Conservation (phyloP, 2,113 vertebrate genomes). For the Cottus gobio region DNA sequence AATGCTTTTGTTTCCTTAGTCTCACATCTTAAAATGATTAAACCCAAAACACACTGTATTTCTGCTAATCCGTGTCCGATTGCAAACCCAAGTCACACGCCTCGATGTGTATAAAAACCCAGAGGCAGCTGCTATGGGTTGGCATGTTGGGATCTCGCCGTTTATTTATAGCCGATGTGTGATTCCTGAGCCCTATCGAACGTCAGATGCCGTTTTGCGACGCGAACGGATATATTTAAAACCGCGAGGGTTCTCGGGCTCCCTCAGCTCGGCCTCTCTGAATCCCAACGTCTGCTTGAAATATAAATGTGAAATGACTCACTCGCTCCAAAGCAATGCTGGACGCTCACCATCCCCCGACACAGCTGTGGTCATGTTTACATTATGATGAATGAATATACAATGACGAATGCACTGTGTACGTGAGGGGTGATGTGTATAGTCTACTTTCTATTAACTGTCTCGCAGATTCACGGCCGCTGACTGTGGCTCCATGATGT, state of each 20-base stretch:
- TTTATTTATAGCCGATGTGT: constrained; percentile 54
- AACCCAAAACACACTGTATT: constrained; percentile 42
- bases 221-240: constrained; percentile 4
- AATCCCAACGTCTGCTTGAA: constrained; percentile 53
- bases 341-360: constrained; percentile 19
- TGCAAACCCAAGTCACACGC: constrained; percentile 54
- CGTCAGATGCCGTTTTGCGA: constrained; percentile 29
- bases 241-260: not conserved
- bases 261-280: constrained; percentile 22
- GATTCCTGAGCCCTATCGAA: constrained; percentile 28
- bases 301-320: constrained; percentile 60
- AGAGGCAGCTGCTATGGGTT: constrained; percentile 44
- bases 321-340: constrained; percentile 19
- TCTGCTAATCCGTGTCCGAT: constrained; percentile 55
- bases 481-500: not conserved
- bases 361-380: constrained; percentile 45
- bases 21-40: constrained; percentile 50
- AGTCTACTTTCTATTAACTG: constrained; percentile 52
- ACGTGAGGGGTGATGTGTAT: constrained; percentile 44
- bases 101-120: constrained; percentile 49
- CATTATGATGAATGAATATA: constrained; percentile 46
- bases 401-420: constrained; percentile 40
- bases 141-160: constrained; percentile 31
- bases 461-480: not conserved
- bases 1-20: constrained; percentile 18